These are phyloP conservation scores for Ramphastos sulfuratus DNA, from an alignment of 2,113 vertebrate species.

Conservation along the genomic window DNA sequence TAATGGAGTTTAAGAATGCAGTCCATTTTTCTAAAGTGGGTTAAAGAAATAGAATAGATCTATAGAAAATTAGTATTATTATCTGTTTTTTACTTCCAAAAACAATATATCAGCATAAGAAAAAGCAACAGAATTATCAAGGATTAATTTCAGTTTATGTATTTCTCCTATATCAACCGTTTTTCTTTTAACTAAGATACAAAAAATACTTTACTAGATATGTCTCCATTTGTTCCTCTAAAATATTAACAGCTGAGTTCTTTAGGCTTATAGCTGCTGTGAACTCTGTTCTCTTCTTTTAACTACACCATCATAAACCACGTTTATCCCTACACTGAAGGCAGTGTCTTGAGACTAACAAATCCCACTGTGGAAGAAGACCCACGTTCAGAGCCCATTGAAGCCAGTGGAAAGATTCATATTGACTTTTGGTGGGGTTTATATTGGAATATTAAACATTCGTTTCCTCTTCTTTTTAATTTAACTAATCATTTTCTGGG, in stretches of 20 bases:
- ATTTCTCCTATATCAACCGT: background rate
- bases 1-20: background rate
- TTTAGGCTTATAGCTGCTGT: conserved; percentile 9
- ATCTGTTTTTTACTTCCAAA: background rate
- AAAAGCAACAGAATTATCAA: background rate
- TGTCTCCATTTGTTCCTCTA: background rate
- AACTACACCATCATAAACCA: background rate
- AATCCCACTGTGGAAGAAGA: background rate
- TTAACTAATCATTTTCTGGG: background rate
- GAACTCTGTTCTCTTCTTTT: conserved; percentile 27
- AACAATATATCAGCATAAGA: background rate
- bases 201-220: background rate
- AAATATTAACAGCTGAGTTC: conserved; percentile 22
- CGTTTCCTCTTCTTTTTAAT: background rate
- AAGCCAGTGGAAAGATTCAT: background rate
- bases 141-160: conserved; percentile 28
- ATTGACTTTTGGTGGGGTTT: background rate
- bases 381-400: background rate
- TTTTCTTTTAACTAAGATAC: conserved; percentile 25
- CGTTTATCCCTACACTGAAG: conserved; percentile 23
- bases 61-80: background rate
- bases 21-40: conserved; percentile 21
- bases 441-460: background rate
- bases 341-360: background rate
- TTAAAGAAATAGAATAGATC: background rate